A percentile compares a stretch with the other conserved stretches of the same genome.
phyloP scores from a whole-genome alignment of 2,113 vertebrate species.

The Callorhinus ursinus region DNA sequence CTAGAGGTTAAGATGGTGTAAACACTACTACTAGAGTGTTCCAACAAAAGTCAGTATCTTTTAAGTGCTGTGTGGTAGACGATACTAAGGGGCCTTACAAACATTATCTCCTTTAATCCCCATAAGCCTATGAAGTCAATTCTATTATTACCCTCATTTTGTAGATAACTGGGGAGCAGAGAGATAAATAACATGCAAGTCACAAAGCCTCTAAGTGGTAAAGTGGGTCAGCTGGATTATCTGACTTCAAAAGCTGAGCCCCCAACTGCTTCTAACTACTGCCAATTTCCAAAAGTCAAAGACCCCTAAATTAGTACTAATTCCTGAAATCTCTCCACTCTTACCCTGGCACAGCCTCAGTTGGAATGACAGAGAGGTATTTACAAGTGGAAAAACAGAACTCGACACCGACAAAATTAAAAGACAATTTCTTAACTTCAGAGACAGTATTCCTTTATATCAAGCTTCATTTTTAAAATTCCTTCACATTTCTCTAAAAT shows the following conservation, averaged over 20 bases:
- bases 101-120: neutral
- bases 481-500: neutral
- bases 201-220: neutral
- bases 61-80: neutral
- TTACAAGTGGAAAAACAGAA: neutral
- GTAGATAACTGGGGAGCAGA: neutral
- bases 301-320: neutral
- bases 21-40: neutral
- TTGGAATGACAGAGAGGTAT: neutral
- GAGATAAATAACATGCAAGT: neutral
- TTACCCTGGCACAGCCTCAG: neutral
- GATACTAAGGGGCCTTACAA: neutral
- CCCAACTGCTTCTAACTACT: neutral
- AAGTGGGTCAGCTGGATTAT: neutral
- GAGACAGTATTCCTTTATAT: neutral
- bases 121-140: neutral
- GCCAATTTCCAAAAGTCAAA: constrained; percentile 1
- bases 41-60: neutral
- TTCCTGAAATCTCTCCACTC: neutral
- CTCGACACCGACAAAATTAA: neutral
- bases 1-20: neutral
- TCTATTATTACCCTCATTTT: neutral
- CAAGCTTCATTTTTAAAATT: constrained; percentile 33
- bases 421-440: neutral
- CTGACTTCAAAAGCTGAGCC: constrained; percentile 1